Percentiles rank a stretch among this genome's conserved stretches.
Evolutionary conservation across 2,113 vertebrate genomes (phyloP).

Genomic region (Manacus vitellinus): DNA sequence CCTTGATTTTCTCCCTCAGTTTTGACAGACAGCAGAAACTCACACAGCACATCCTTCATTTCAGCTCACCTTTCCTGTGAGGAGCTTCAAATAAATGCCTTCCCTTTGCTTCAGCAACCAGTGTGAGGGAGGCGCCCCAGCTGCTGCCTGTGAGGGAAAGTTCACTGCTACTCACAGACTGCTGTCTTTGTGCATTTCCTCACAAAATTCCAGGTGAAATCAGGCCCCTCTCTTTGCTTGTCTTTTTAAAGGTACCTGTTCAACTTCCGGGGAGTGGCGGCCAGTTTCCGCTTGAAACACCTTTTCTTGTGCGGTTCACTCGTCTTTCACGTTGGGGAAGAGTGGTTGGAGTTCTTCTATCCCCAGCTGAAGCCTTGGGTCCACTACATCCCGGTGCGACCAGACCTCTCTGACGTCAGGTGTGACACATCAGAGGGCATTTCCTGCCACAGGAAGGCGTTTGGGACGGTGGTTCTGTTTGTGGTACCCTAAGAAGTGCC

Average conservation of each 20-base stretch:
- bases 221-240: not conserved
- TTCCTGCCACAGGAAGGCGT: rapidly evolving
- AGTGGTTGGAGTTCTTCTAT: slow-evolving; percentile 98
- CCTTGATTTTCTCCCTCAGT: not conserved
- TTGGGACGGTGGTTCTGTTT: not conserved
- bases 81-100: not conserved
- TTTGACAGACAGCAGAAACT: not conserved
- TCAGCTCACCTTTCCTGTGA: not conserved
- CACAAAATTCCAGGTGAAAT: not conserved
- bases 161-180: not conserved
- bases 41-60: not conserved
- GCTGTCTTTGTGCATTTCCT: not conserved
- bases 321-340: slow-evolving; percentile 93
- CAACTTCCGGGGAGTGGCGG: slow-evolving; percentile 96
- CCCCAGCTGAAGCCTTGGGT: slow-evolving; percentile 93
- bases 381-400: slow-evolving; percentile 91
- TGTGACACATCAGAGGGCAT: slow-evolving; percentile 42
- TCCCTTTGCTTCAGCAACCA: not conserved
- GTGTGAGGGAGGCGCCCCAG: not conserved
- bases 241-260: slow-evolving; percentile 86
- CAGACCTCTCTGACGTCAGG: slow-evolving; percentile 92
- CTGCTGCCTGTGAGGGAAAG: not conserved
- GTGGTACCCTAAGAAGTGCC: not conserved
- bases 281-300: slow-evolving; percentile 97
- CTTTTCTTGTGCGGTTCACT: slow-evolving; percentile 94